Conservation (phyloP, 2,888 invertebrate genomes). For the Nephrotoma guestfalica region DNA sequence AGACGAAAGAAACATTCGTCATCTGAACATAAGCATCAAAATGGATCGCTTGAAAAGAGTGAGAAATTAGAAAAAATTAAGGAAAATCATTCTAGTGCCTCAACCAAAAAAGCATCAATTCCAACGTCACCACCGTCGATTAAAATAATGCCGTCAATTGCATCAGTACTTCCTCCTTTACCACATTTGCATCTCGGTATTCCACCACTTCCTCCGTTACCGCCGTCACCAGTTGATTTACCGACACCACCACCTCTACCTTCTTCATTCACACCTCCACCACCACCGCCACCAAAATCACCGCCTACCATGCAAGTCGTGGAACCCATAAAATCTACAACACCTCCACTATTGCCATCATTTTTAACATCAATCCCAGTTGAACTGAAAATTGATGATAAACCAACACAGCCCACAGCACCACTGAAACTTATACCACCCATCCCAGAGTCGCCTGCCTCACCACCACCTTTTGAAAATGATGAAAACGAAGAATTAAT, state of each 20-base stretch:
- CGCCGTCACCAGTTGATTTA: not conserved
- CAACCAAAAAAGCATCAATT: not conserved
- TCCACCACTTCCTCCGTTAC: not conserved
- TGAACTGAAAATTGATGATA: not conserved
- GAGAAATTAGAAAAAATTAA: not conserved
- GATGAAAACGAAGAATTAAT: not conserved
- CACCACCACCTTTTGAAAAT: not conserved
- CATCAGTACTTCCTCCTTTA: not conserved
- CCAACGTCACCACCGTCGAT: not conserved
- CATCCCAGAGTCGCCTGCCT: not conserved
- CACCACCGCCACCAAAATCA: not conserved
- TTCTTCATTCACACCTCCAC: not conserved
- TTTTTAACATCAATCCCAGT: not conserved
- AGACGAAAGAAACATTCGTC: slow-evolving; percentile 1
- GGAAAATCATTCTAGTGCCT: slow-evolving; percentile 4
- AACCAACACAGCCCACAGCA: not conserved
- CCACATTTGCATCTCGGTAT: not conserved
- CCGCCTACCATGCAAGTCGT: not conserved
- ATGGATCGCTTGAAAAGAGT: not conserved
- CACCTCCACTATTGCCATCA: not conserved
- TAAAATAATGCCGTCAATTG: not conserved
- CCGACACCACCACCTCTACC: not conserved
- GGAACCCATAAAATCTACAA: not conserved
- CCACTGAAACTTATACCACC: not conserved
- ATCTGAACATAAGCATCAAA: slow-evolving; percentile 2